A percentile compares a stretch with the other conserved stretches of the same genome.
Conservation (phyloP, 2,888 invertebrate species). For the Choreutis nemorana region DNA sequence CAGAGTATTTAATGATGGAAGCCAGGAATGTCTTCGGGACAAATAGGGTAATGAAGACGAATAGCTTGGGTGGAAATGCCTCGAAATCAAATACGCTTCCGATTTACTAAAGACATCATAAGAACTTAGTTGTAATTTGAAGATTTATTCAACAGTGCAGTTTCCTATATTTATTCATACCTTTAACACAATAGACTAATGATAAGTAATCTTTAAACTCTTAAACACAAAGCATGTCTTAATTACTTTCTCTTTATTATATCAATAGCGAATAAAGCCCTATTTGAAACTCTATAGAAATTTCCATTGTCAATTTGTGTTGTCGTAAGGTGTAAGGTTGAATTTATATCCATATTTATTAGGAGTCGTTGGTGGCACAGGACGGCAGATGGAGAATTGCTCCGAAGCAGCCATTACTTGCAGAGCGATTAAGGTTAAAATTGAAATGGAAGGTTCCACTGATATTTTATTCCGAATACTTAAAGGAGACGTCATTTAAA, state of each 20-base stretch:
- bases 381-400: slow-evolving; percentile 15
- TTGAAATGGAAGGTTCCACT: slow-evolving; percentile 21
- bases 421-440: slow-evolving; percentile 26
- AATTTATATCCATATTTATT: slow-evolving; percentile 37
- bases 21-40: too few species aligned
- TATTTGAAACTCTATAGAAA: slow-evolving; percentile 19
- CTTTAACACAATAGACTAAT: too few species aligned
- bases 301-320: slow-evolving; percentile 22
- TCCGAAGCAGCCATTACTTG: slow-evolving; percentile 26
- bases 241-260: too few species aligned
- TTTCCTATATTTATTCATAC: too few species aligned
- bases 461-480: slow-evolving; percentile 32
- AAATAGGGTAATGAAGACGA: slow-evolving; percentile 20
- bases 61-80: slow-evolving; percentile 24
- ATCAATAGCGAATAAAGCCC: too few species aligned
- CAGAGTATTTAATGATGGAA: too few species aligned
- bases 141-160: too few species aligned
- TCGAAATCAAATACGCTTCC: slow-evolving; percentile 17
- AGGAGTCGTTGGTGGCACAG: slow-evolving; percentile 20
- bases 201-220: too few species aligned
- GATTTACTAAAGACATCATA: slow-evolving; percentile 12
- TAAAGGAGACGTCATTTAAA: slow-evolving; percentile 32
- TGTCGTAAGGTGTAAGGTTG: slow-evolving; percentile 7
- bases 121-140: too few species aligned
- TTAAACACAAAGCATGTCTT: too few species aligned